Evolutionary conservation across 2,113 vertebrate genomes (phyloP).

Genomic region (Gymnorhina tibicen): DNA sequence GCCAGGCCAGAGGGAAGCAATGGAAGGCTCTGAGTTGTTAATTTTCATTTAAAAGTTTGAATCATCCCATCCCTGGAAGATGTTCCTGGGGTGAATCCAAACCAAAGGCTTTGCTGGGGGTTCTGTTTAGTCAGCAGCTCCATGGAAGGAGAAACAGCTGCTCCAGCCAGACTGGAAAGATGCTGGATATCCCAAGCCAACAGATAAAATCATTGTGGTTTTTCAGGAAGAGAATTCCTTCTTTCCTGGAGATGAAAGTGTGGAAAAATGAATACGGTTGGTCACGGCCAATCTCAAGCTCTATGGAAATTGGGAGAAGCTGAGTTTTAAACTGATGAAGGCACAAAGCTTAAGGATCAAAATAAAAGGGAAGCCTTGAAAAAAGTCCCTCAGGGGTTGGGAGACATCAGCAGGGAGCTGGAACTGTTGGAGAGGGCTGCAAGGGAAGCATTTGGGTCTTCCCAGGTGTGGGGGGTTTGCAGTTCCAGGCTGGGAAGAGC

Average conservation of each 20-base stretch:
- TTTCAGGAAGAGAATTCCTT: neutral
- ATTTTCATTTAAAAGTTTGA: neutral
- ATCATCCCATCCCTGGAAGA: neutral
- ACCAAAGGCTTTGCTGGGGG: neutral
- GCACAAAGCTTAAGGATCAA: slow-evolving; percentile 47
- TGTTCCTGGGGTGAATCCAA: neutral
- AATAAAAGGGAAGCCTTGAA: neutral
- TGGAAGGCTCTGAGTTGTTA: neutral
- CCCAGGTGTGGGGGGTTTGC: neutral
- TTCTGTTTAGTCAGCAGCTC: neutral
- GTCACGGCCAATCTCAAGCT: neutral
- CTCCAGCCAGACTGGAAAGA: neutral
- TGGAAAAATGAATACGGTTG: neutral
- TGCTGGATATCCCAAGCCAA: neutral
- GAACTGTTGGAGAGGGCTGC: neutral
- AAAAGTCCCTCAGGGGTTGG: neutral
- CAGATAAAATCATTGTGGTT: accelerated
- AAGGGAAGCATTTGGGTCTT: accelerated
- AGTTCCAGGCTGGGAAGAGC: neutral
- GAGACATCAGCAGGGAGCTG: neutral
- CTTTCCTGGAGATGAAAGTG: neutral
- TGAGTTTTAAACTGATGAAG: slow-evolving; percentile 28
- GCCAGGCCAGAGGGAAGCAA: neutral
- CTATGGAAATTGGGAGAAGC: neutral
- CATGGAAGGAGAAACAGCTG: neutral